Conservation (phyloP, 1,140 invertebrate species). For the Semibalanus balanoides region DNA sequence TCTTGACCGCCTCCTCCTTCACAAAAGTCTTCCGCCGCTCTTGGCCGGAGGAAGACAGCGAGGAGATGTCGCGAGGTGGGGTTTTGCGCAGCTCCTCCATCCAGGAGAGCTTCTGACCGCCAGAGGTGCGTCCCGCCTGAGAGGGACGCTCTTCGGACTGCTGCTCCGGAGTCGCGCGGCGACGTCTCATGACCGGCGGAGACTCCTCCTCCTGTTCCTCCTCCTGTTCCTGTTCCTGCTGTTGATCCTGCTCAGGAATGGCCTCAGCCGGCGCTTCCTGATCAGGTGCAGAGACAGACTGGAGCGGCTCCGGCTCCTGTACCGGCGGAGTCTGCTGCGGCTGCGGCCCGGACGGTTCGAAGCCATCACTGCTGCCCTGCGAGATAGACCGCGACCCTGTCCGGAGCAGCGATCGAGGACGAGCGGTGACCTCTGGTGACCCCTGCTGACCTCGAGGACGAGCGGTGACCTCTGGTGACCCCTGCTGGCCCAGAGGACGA, state of each 20-base stretch:
- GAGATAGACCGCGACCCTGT: no score
- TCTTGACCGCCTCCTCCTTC: neutral
- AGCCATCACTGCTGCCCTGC: no score
- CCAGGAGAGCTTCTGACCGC: neutral
- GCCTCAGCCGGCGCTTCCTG: neutral
- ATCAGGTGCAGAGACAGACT: neutral
- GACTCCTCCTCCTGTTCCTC: constrained; percentile 17
- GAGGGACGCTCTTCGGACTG: neutral
- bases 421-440: no score
- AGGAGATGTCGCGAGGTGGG: neutral
- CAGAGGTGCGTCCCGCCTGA: neutral
- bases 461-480: no score
- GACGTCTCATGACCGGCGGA: neutral
- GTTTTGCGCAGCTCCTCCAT: neutral
- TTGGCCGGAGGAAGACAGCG: neutral
- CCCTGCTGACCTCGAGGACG: no score
- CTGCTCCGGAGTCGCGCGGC: neutral
- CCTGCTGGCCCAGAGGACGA: no score
- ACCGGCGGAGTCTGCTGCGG: no score
- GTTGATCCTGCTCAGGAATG: neutral
- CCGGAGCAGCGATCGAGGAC: no score
- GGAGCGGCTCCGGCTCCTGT: no score
- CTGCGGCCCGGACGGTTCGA: no score
- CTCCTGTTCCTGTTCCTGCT: constrained; percentile 6
- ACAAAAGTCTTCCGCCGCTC: neutral